Evolutionary conservation across 2,888 invertebrate species (phyloP), one percentile per base, ranked within the genome.

Genomic region (Helicoverpa assulta): DNA sequence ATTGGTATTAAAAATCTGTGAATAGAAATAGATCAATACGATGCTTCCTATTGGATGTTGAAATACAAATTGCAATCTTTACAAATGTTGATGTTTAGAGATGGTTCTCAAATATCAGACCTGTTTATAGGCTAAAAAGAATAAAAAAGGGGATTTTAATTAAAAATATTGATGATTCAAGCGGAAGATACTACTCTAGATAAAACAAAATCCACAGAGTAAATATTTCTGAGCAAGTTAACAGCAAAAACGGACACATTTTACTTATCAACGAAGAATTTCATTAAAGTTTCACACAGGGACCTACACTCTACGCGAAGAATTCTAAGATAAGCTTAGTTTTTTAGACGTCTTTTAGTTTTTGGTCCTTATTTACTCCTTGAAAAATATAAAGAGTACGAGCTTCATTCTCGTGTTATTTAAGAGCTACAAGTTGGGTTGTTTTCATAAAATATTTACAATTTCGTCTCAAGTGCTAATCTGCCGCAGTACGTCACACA

Each of bases 181-280:
- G 68, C 55, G 56, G 56, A 68, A 68, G 56, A n/a, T 33, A 58
- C 40, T 50, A 4, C 33, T 60, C 54, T 21, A 61, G 60, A 61
- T 52, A 60, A 73, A 63, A 78, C 52, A 10, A 63, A 70, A 66
- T 40, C 52, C 61, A 59, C 60, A 53, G 57, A 62, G 70, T 67
- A 67, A 74, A 78, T 78, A 75, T 78, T 79, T 40, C 62, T 53
- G 58, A 67, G 58, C 52, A 55, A 75, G 64, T 55, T 78, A 66
- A 63, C 58, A 58, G 67, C 75, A 79, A 79, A 70, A 79, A 70
- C 75, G 47, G 75, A 78, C 75, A 78, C 70, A 70, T 78, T 77
- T 82, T 81, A 85, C 81, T 83, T 85, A 83, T 83, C 81, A 82
- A 70, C 77, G 68, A 75, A 78, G 76, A 76, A 81, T 78, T 81